These are phyloP conservation scores for Pseudocheirus occidentalis DNA, from an alignment of 2,797 vertebrate genomes.

Conservation along the genomic window DNA sequence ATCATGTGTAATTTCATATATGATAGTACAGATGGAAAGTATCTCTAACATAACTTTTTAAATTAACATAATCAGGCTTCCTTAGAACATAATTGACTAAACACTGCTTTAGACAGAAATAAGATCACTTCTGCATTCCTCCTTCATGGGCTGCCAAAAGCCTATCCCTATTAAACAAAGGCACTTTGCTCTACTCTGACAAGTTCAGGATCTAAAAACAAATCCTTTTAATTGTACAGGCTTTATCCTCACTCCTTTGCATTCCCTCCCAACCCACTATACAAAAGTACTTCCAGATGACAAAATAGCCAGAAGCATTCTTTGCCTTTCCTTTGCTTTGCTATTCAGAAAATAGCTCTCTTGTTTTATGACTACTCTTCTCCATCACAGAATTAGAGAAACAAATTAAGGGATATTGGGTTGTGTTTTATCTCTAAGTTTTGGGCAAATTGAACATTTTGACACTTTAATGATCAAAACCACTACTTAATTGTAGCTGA, in stretches of 20 bases:
- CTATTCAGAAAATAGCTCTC: neutral
- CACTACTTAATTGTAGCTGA: neutral
- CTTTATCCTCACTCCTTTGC: neutral
- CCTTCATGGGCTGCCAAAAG: neutral
- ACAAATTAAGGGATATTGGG: neutral
- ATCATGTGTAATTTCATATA: neutral
- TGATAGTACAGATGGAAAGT: neutral
- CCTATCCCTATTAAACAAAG: neutral
- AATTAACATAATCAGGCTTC: neutral
- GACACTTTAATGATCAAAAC: conserved; percentile 16
- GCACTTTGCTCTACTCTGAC: neutral
- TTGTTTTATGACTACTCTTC: neutral
- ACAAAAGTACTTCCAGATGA: conserved; percentile 3
- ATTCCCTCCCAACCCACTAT: neutral
- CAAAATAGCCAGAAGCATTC: neutral
- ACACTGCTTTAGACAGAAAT: neutral
- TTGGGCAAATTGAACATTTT: conserved; percentile 22
- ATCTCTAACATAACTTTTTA: neutral
- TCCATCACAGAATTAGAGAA: neutral
- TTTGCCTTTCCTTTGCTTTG: neutral
- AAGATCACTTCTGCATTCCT: conserved; percentile 8
- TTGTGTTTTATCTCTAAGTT: neutral
- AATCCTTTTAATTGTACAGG: neutral
- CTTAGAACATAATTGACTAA: neutral
- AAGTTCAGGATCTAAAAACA: conserved; percentile 15